phyloP scores from a whole-genome alignment of 2,888 invertebrate genomes.

The Nephrocerus scutellatus region DNA sequence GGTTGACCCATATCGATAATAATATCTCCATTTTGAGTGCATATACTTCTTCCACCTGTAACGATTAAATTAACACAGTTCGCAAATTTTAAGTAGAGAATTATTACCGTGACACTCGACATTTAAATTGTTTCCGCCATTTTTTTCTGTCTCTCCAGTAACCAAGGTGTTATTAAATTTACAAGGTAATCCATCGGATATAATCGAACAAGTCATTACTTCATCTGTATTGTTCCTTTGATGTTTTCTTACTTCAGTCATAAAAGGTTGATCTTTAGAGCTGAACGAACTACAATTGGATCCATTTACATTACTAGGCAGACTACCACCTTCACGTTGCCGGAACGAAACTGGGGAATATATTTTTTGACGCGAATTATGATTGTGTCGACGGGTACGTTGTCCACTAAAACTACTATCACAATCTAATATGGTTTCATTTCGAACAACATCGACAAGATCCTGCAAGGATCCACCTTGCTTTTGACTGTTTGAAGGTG shows the following conservation, averaged over 20 bases:
- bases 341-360: conserved; percentile 45
- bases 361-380: conserved; percentile 43
- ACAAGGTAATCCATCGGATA: no score
- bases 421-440: conserved; percentile 41
- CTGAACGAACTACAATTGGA: conserved; percentile 33
- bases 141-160: no score
- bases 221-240: no score
- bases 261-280: conserved; percentile 29
- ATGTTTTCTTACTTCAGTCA: conserved; percentile 25
- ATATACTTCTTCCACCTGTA: no score
- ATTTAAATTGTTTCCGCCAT: no score
- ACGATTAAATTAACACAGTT: no score
- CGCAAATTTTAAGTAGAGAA: no score
- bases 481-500: conserved; percentile 44
- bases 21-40: no score
- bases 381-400: conserved; percentile 34
- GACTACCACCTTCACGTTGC: conserved; percentile 60
- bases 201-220: conserved; percentile 2
- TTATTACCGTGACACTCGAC: no score
- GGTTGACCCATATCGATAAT: no score
- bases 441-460: conserved; percentile 51
- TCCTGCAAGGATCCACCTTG: conserved; percentile 58
- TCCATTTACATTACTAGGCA: conserved; percentile 55
- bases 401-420: conserved; percentile 36
- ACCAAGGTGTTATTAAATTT: no score